Conservation (phyloP, 2,888 invertebrate genomes). For the Cantharis nigra region DNA sequence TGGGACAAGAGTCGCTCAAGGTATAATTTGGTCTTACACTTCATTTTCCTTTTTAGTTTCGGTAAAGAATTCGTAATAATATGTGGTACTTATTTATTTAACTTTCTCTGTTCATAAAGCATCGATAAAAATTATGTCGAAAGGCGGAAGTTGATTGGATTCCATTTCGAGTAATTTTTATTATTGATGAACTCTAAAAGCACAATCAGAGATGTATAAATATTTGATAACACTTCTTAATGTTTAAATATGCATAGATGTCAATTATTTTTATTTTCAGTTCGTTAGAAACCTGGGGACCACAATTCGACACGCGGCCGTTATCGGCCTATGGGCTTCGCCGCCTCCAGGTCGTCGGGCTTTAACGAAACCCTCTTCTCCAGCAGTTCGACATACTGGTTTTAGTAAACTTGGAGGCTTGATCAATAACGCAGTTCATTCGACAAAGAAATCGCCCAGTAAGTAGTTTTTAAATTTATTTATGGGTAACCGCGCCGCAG, state of each 20-base stretch:
- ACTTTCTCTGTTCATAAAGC: background rate
- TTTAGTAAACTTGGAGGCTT: conserved; percentile 48
- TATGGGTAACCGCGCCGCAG: background rate
- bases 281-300: conserved; percentile 17
- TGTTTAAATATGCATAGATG: background rate
- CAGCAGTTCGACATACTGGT: conserved; percentile 48
- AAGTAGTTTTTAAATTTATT: conserved; percentile 16
- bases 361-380: conserved; percentile 36
- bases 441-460: conserved; percentile 44
- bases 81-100: background rate
- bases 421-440: conserved; percentile 49
- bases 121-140: background rate
- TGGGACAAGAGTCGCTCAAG: background rate
- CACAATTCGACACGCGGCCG: conserved; percentile 44
- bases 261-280: conserved; percentile 12
- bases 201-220: background rate
- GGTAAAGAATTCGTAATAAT: background rate
- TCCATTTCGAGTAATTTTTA: background rate
- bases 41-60: background rate
- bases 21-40: conserved; percentile 1
- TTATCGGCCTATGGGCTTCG: conserved; percentile 47
- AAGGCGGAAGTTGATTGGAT: background rate
- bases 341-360: conserved; percentile 39
- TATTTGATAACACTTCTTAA: background rate
- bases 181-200: background rate